Conservation (phyloP, 2,797 vertebrate species). For the Sylvia borin region DNA sequence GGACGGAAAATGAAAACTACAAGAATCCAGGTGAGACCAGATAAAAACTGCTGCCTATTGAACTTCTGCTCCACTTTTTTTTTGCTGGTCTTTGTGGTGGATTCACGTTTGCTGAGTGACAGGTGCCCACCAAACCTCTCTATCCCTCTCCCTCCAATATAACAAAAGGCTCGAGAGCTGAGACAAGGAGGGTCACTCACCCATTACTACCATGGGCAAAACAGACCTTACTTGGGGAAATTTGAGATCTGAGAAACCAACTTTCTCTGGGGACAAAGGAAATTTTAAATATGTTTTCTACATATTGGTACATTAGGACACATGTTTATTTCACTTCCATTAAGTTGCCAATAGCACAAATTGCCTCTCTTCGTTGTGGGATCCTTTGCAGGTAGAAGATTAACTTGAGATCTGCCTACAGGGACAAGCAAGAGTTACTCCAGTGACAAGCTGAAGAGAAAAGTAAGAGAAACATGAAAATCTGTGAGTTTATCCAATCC, state of each 20-base stretch:
- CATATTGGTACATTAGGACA: neutral
- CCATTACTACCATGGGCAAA: neutral
- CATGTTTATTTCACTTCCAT: neutral
- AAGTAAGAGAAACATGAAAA: neutral
- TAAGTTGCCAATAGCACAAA: neutral
- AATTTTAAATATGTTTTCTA: neutral
- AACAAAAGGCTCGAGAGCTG: rapidly evolving
- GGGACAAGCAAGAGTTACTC: neutral
- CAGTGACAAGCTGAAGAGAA: neutral
- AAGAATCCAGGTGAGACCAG: neutral
- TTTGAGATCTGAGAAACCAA: neutral
- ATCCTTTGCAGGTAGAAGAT: neutral
- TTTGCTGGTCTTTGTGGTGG: neutral
- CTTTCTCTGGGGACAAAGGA: neutral
- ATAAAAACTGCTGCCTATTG: neutral
- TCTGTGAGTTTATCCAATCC: neutral
- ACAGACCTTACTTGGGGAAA: neutral
- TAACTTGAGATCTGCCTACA: neutral
- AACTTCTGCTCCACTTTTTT: neutral
- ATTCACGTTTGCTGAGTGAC: neutral
- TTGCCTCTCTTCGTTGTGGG: neutral
- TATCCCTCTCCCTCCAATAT: neutral
- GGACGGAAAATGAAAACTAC: neutral
- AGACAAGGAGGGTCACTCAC: neutral
- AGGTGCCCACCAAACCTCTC: neutral